phyloP scores from a whole-genome alignment of 2,888 invertebrate species.

The Parochlus steinenii region DNA sequence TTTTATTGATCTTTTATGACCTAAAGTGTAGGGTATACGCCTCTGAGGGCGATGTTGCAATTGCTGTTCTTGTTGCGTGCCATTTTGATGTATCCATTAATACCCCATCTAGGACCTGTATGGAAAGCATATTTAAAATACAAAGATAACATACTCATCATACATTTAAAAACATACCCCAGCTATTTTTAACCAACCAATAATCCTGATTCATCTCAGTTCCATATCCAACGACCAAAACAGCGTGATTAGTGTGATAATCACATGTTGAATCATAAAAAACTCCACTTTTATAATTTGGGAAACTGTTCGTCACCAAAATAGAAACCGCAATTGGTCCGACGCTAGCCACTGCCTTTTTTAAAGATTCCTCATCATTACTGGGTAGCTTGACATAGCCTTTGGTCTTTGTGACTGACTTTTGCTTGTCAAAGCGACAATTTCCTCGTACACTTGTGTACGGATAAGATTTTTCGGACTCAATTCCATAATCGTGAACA shows the following conservation, averaged over 20 bases:
- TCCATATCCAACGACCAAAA: conserved; percentile 13
- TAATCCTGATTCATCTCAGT: no score
- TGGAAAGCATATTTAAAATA: no score
- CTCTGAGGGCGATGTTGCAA: no score
- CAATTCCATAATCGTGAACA: conserved; percentile 52
- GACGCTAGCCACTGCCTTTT: conserved; percentile 53
- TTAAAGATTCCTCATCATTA: conserved; percentile 50
- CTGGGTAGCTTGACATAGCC: conserved; percentile 53
- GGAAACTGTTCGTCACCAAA: conserved; percentile 70
- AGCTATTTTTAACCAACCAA: no score
- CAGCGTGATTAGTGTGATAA: conserved; percentile 52
- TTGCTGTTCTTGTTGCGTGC: no score
- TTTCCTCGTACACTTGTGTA: conserved; percentile 50
- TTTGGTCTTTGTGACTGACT: conserved; percentile 53
- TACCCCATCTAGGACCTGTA: no score
- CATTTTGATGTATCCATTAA: no score
- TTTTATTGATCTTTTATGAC: no score
- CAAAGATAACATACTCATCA: no score
- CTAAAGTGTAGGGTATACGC: no score
- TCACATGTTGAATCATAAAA: conserved; percentile 63
- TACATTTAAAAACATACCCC: no score
- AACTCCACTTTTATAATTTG: conserved; percentile 56
- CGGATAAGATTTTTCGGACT: conserved; percentile 62
- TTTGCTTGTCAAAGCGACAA: no score
- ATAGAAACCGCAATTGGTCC: conserved; percentile 71